These are phyloP conservation scores for Sabatieria punctata DNA, from an alignment of 2,888 invertebrate species.

Conservation along the genomic window DNA sequence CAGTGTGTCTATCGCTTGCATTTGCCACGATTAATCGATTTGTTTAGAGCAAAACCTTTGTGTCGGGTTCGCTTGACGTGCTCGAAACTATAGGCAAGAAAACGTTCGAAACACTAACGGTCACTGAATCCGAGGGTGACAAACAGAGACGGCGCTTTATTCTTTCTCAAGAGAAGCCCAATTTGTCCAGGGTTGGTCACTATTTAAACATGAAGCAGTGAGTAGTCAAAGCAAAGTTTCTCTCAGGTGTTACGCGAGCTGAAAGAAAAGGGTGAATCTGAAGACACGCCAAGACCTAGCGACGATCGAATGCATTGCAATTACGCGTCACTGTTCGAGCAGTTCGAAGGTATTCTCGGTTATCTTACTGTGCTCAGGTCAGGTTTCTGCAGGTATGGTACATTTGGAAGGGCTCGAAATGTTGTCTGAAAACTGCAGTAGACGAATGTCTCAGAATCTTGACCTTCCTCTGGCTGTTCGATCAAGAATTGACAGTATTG, in stretches of 20 bases:
- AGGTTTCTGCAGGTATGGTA: conserved; percentile 48
- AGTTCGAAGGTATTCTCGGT: conserved; percentile 51
- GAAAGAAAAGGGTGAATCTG: conserved; percentile 43
- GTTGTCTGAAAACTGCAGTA: conserved; percentile 59
- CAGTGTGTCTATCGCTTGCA: too few species aligned
- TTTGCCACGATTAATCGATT: too few species aligned
- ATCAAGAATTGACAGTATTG: too few species aligned
- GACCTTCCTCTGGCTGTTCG: too few species aligned
- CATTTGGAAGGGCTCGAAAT: conserved; percentile 78
- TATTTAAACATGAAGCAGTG: not conserved
- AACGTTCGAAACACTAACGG: conserved; percentile 76
- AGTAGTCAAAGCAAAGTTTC: conserved; percentile 3
- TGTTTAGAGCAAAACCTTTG: conserved; percentile 47
- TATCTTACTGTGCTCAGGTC: conserved; percentile 1
- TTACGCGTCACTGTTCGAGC: conserved; percentile 56
- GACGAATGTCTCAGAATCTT: conserved; percentile 59
- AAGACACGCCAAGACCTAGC: conserved; percentile 40
- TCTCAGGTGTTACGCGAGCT: conserved; percentile 48
- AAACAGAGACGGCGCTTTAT: conserved; percentile 52
- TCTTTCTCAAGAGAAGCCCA: conserved; percentile 25
- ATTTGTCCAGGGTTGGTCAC: conserved; percentile 29
- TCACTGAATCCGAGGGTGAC: conserved; percentile 68
- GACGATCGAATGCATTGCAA: conserved; percentile 32
- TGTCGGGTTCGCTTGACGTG: conserved; percentile 45
- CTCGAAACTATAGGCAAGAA: conserved; percentile 79